Evolutionary conservation across 2,113 vertebrate species (phyloP).

Genomic region (Tretioscincus oriximinensis): DNA sequence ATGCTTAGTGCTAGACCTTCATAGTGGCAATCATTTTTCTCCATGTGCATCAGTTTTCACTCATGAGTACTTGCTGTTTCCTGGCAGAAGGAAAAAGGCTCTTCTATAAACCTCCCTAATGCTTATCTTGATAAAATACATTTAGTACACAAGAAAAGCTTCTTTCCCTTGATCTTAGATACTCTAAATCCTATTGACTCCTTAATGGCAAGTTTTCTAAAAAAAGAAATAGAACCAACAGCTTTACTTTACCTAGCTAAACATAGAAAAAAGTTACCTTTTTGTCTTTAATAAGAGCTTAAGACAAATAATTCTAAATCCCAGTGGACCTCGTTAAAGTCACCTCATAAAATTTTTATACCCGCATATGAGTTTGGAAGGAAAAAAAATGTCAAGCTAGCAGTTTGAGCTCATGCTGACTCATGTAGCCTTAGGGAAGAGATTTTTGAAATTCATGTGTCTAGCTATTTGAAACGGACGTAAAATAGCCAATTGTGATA

Average conservation of each 20-base stretch:
- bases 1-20: not conserved
- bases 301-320: constrained; percentile 36
- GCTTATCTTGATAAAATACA: constrained; percentile 20
- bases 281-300: constrained; percentile 35
- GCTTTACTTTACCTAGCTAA: constrained; percentile 12
- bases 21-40: not conserved
- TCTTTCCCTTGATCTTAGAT: not conserved
- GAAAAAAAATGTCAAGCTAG: constrained; percentile 16
- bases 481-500: constrained; percentile 30
- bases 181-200: not conserved
- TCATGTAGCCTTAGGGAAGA: constrained; percentile 30
- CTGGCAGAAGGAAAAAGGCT: not conserved
- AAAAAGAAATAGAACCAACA: not conserved
- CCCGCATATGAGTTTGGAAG: constrained; percentile 9
- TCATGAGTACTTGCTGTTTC: constrained; percentile 2
- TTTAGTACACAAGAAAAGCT: not conserved
- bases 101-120: constrained; percentile 20
- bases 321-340: constrained; percentile 27
- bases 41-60: not conserved
- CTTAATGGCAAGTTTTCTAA: not conserved
- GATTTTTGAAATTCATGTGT: constrained; percentile 22
- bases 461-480: constrained; percentile 25
- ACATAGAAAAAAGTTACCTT: not conserved
- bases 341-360: constrained; percentile 33
- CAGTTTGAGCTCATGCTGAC: constrained; percentile 28